These are phyloP conservation scores for Sylvicola fuscatus DNA, from an alignment of 2,888 invertebrate species.

Conservation along the genomic window DNA sequence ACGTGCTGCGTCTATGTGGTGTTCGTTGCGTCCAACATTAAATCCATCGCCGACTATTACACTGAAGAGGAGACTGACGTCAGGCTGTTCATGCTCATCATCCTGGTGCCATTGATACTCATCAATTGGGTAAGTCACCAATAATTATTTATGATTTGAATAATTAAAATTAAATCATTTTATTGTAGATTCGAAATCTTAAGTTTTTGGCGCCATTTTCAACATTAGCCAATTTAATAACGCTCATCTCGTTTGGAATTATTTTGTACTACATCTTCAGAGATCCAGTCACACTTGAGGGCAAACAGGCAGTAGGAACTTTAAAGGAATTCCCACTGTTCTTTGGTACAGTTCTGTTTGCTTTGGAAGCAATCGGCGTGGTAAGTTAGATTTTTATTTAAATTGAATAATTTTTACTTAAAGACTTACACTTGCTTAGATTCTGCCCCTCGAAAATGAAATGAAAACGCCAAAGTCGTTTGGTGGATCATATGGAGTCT, in stretches of 20 bases:
- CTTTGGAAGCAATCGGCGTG: conserved; percentile 65
- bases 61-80: conserved; percentile 29
- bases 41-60: conserved; percentile 37
- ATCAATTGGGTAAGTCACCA: conserved; percentile 64
- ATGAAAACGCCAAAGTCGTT: conserved; percentile 77
- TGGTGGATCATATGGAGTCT: conserved; percentile 57
- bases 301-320: conserved; percentile 30
- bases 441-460: conserved; percentile 82
- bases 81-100: conserved; percentile 46
- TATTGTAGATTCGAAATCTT: conserved; percentile 40
- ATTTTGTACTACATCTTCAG: conserved; percentile 71
- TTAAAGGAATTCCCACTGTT: conserved; percentile 47
- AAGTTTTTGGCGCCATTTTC: conserved; percentile 70
- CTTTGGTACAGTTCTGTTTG: conserved; percentile 80
- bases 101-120: conserved; percentile 51
- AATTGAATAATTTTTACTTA: too few relatives aligned
- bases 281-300: conserved; percentile 40
- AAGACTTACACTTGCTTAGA: conserved; percentile 42
- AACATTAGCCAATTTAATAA: conserved; percentile 59
- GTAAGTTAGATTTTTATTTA: conserved; percentile 31
- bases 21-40: conserved; percentile 76
- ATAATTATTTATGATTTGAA: conserved; percentile 29
- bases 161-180: too few relatives aligned
- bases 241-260: conserved; percentile 60
- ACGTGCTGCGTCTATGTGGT: conserved; percentile 93